These are phyloP conservation scores for Salvelinus fontinalis DNA, from an alignment of 2,113 vertebrate genomes.

Conservation along the genomic window DNA sequence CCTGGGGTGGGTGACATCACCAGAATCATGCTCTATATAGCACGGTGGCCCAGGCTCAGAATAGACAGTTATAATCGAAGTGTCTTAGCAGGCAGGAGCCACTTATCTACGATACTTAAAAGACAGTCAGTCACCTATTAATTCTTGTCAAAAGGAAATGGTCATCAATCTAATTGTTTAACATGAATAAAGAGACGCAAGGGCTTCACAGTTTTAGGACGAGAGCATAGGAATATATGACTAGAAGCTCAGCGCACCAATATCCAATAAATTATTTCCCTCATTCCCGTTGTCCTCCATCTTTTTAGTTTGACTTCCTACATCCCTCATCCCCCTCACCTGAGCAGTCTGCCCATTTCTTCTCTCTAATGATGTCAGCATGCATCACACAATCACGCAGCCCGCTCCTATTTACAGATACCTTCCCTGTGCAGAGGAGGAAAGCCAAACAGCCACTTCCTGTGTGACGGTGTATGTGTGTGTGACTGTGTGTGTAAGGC, in stretches of 20 bases:
- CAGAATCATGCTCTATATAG: neutral
- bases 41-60: neutral
- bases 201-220: too few relatives aligned
- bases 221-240: too few relatives aligned
- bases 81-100: too few relatives aligned
- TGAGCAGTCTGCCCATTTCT: conserved; percentile 62
- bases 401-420: conserved; percentile 70
- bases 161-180: neutral
- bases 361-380: conserved; percentile 65
- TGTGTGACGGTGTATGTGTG: conserved; percentile 32
- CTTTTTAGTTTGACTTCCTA: conserved; percentile 50
- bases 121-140: too few relatives aligned
- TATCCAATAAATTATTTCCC: too few relatives aligned
- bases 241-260: too few relatives aligned
- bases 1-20: neutral
- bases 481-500: neutral
- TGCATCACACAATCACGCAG: conserved; percentile 52
- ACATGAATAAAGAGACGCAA: neutral
- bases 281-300: too few relatives aligned
- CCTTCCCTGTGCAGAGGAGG: conserved; percentile 59
- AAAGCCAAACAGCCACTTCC: conserved; percentile 65
- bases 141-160: neutral
- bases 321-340: conserved; percentile 57
- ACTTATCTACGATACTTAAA: too few relatives aligned
- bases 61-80: too few relatives aligned